Evolutionary conservation across 2,888 invertebrate genomes (phyloP).

Genomic region (Cataglyphis albicans): DNA sequence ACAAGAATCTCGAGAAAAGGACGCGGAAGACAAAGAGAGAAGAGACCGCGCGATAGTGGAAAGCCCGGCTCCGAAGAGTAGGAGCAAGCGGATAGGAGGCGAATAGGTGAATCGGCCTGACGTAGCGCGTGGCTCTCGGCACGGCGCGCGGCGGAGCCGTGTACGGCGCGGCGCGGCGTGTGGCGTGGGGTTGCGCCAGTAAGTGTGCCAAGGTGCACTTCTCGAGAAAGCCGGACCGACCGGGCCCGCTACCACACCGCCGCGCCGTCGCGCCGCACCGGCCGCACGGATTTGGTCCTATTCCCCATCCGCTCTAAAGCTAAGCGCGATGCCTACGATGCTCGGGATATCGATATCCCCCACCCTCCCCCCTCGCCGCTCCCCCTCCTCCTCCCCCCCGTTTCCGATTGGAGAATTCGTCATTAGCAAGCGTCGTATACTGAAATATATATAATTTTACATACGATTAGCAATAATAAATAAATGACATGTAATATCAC

Average conservation of each 20-base stretch:
- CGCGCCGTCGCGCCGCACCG: conserved; percentile 65
- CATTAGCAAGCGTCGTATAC: background rate
- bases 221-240: conserved; percentile 86
- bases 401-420: background rate
- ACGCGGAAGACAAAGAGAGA: conserved; percentile 48
- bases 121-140: conserved; percentile 57
- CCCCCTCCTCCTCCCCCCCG: background rate
- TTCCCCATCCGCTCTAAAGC: conserved; percentile 68
- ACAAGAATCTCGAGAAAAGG: conserved; percentile 20
- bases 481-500: background rate
- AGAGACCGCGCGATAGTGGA: conserved; percentile 46
- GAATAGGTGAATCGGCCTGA: conserved; percentile 59
- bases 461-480: background rate
- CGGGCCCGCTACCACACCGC: conserved; percentile 78
- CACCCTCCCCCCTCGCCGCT: too few species aligned
- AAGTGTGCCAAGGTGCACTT: conserved; percentile 86
- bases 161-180: conserved; percentile 64
- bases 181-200: conserved; percentile 80
- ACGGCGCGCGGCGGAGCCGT: conserved; percentile 67
- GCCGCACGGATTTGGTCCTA: conserved; percentile 72
- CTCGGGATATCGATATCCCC: background rate
- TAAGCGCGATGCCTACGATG: conserved; percentile 35
- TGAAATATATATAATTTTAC: background rate
- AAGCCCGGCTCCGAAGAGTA: conserved; percentile 62
- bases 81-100: conserved; percentile 38